Percentiles rank a stretch among this genome's conserved stretches.
phyloP scores from a whole-genome alignment of 2,113 vertebrate species.

The Caranx ignobilis region DNA sequence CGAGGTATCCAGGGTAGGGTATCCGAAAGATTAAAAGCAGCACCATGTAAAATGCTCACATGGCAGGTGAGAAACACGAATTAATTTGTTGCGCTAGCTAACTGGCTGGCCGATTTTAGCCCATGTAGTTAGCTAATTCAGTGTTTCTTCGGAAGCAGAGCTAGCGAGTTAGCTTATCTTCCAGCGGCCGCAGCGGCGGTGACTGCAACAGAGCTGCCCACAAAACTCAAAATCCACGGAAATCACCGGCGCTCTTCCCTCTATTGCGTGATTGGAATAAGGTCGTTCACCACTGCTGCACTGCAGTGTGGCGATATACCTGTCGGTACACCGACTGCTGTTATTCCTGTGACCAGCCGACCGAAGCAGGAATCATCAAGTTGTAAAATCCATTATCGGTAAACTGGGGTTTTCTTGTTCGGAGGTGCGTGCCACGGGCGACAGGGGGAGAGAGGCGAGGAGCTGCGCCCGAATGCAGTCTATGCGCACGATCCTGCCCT shows the following conservation, averaged over 20 bases:
- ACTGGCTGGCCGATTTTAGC: conserved; percentile 53
- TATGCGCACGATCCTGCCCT: conserved; percentile 79
- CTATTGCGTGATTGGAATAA: conserved; percentile 76
- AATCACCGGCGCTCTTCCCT: conserved; percentile 71
- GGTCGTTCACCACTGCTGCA: conserved; percentile 75
- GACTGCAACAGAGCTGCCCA: conserved; percentile 60
- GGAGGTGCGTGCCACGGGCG: conserved; percentile 62
- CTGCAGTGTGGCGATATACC: conserved; percentile 72
- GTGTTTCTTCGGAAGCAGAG: conserved; percentile 42
- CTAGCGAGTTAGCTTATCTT: conserved; percentile 65
- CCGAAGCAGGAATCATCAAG: conserved; percentile 55
- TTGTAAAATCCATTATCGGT: conserved; percentile 79
- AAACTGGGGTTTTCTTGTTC: conserved; percentile 48
- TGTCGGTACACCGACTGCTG: conserved; percentile 47
- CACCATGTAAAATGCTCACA: conserved; percentile 46
- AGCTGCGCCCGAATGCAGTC: conserved; percentile 78
- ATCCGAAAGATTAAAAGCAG: conserved; percentile 40
- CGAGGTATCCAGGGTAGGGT: conserved; percentile 26
- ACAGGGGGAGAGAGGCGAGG: conserved; percentile 65
- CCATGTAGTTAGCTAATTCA: conserved; percentile 53
- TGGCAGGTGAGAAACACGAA: conserved; percentile 52
- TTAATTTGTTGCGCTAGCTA: conserved; percentile 40
- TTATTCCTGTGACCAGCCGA: conserved; percentile 52
- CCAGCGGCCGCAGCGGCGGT: conserved; percentile 54
- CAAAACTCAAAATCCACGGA: conserved; percentile 72